Evolutionary conservation across 2,888 invertebrate genomes (phyloP).

Genomic region (Flexamia atlantica): DNA sequence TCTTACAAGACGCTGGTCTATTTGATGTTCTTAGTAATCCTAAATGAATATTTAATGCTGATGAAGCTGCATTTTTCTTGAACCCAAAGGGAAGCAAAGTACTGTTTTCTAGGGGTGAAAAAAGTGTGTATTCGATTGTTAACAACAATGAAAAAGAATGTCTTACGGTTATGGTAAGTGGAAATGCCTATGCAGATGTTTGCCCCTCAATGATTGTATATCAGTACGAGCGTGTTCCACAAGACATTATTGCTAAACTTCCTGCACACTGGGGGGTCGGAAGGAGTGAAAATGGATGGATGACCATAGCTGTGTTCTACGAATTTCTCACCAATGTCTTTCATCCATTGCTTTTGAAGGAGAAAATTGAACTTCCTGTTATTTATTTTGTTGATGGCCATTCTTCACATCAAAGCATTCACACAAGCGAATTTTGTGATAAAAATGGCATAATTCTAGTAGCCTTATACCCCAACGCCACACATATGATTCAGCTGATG

Average conservation of each 20-base stretch:
- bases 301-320: constrained; percentile 73
- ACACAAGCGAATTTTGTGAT: constrained; percentile 66
- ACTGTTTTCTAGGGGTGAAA: constrained; percentile 68
- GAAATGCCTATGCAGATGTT: constrained; percentile 32
- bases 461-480: constrained; percentile 68
- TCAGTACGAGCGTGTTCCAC: constrained; percentile 67
- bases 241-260: constrained; percentile 65
- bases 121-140: constrained; percentile 70
- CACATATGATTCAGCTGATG: constrained; percentile 69
- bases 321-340: constrained; percentile 74
- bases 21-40: constrained; percentile 65
- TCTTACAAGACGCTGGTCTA: constrained; percentile 64
- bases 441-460: constrained; percentile 67
- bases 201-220: constrained; percentile 66
- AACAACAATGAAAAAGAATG: constrained; percentile 71
- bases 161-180: constrained; percentile 70
- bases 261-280: constrained; percentile 73
- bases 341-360: constrained; percentile 72
- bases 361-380: constrained; percentile 72
- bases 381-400: constrained; percentile 74
- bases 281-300: constrained; percentile 74
- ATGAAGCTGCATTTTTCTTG: constrained; percentile 65
- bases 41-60: constrained; percentile 64
- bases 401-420: constrained; percentile 71
- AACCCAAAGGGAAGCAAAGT: constrained; percentile 66